Base-by-base conservation (phyloP, 2,113 vertebrate genomes). In the Oostethus manadensis region DNA sequence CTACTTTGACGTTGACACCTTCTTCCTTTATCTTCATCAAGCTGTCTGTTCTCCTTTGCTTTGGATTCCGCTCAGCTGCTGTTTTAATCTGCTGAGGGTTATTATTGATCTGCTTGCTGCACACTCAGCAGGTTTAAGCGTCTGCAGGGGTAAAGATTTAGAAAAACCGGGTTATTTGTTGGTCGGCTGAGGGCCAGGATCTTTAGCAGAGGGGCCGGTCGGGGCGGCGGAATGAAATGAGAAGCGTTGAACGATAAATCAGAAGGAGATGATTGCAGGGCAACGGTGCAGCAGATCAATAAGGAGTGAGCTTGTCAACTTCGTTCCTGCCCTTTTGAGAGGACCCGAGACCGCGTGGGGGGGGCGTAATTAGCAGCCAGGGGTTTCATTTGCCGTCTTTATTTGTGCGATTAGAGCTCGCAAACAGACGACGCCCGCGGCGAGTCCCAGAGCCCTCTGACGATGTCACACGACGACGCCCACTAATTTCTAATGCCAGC, bases 321-420 rank as follows among this genome's bases (percentile, higher is more conserved):
- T 80, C 51, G 71, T 69, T 64, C 56, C 44, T 77, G 55, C 58
- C 67, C 65, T 81, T 76, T 79, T 15, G 35, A 40, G 43, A 60
- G 56, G 38, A 26, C 50, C 51, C 1, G 13, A 42, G 11, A 14
- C 38, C 49, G 58, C 56, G 60, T 78, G 74, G 67, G 66, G 66
- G 74, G 70, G 35, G 10, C 20, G 21, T 21, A 33, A 21, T 55
- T 55, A 40, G 20, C 33, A 55, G 53, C 21, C 18, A 6, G n/a
- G 35, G 29, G 18, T 6, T 55, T 55, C 14, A 17, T 53, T 53
- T 53, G 16, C 17, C 38, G 29, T 35, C 17, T 53, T 53, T n/a
- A 18, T 55, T 55, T 54, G n/a, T 35, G 51, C 21, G 4, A 50
- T 35, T 54, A 20, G 29, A n/a, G 2, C 17, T 35, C 9, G 10